A percentile compares a stretch with the other conserved stretches of the same genome.
These are phyloP conservation scores for Drosophila prostipennis DNA, from an alignment of 2,888 invertebrate species.

Conservation along the genomic window DNA sequence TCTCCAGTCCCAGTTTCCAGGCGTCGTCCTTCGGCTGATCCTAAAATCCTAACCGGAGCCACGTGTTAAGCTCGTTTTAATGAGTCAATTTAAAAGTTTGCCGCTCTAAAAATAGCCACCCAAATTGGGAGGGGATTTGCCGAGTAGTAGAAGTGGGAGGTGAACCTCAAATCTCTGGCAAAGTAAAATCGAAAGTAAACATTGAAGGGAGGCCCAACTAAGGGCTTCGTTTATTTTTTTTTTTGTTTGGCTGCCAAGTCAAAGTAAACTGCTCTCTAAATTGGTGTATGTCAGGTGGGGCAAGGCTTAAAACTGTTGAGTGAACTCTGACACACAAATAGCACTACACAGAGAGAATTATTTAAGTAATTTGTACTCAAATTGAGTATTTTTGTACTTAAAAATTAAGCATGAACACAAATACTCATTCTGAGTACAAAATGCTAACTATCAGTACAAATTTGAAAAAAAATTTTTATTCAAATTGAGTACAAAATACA, in stretches of 20 bases:
- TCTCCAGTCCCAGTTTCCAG: background rate
- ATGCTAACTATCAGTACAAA: no score
- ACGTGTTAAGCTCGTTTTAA: conserved; percentile 54
- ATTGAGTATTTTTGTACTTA: no score
- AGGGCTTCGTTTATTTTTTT: background rate
- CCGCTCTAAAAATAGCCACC: conserved; percentile 32
- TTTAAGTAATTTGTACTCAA: no score
- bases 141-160: background rate
- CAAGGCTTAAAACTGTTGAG: conserved; percentile 1
- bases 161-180: conserved; percentile 1
- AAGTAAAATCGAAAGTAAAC: conserved; percentile 18
- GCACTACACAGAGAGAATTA: no score
- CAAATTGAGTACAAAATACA: no score
- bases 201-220: conserved; percentile 8
- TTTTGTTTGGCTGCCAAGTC: background rate
- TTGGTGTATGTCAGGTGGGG: background rate
- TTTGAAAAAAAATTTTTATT: no score
- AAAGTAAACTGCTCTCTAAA: background rate
- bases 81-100: conserved; percentile 52
- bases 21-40: background rate
- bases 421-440: no score
- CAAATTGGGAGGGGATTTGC: conserved; percentile 18
- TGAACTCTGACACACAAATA: background rate
- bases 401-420: no score
- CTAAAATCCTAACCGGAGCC: conserved; percentile 28